phyloP scores from a whole-genome alignment of 2,888 invertebrate genomes.

The Andrena fulva region DNA sequence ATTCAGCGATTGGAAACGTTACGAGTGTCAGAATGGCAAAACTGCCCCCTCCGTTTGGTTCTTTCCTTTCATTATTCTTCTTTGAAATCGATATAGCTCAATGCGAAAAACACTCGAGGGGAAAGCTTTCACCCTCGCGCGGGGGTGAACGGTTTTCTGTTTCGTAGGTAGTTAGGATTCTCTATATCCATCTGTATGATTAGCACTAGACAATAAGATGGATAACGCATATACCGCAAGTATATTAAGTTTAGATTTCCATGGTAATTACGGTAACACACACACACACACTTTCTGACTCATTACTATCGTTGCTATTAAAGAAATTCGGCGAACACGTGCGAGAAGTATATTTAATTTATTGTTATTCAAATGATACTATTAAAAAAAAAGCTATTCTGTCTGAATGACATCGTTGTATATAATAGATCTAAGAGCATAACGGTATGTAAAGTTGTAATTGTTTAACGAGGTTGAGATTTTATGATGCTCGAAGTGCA shows the following conservation, averaged over 20 bases:
- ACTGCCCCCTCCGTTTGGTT: slow-evolving; percentile 19
- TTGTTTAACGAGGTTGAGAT: slow-evolving; percentile 73
- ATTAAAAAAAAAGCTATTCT: slow-evolving; percentile 73
- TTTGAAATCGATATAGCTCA: slow-evolving; percentile 32
- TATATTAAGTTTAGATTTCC: slow-evolving; percentile 76
- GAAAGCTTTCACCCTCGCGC: slow-evolving; percentile 27
- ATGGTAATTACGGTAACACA: slow-evolving; percentile 77
- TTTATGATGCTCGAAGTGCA: slow-evolving; percentile 53
- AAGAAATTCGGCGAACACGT: slow-evolving; percentile 67
- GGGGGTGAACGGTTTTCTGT: slow-evolving; percentile 36
- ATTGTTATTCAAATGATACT: slow-evolving; percentile 78
- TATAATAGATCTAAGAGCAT: slow-evolving; percentile 81
- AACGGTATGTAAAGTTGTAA: slow-evolving; percentile 75
- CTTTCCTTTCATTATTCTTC: slow-evolving; percentile 21
- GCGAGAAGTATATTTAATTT: slow-evolving; percentile 81
- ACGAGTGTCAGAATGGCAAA: slow-evolving; percentile 1
- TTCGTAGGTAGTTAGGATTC: slow-evolving; percentile 74
- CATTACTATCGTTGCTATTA: slow-evolving; percentile 71
- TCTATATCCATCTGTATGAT: slow-evolving; percentile 67
- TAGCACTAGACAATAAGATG: slow-evolving; percentile 70
- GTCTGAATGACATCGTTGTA: slow-evolving; percentile 82
- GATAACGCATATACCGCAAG: slow-evolving; percentile 66
- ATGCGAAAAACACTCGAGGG: slow-evolving; percentile 18
- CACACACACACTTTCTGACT: slow-evolving; percentile 69
- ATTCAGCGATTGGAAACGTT: slow-evolving; percentile 13